These are phyloP conservation scores for Vulpes lagopus DNA, from an alignment of 2,113 vertebrate genomes.

Conservation along the genomic window DNA sequence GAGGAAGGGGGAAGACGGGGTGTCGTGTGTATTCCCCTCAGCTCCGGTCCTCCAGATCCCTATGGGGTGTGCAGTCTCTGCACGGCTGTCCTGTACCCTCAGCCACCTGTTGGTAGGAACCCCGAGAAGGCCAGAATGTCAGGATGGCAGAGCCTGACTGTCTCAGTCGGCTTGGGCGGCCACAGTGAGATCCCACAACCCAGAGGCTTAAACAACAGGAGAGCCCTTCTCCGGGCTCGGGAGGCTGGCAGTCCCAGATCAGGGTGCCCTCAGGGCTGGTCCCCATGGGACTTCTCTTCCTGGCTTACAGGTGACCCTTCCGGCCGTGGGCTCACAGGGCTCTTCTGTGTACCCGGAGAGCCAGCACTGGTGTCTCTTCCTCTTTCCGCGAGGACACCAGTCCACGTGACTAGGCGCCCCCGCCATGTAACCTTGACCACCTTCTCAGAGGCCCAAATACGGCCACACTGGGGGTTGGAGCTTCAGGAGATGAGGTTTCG, in stretches of 20 bases:
- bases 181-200: neutral
- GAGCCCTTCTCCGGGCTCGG: rapidly evolving
- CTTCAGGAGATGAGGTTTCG: neutral
- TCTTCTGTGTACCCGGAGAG: neutral
- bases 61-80: rapidly evolving
- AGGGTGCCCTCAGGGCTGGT: rapidly evolving
- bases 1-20: rapidly evolving
- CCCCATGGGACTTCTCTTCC: neutral
- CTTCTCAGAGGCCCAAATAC: neutral
- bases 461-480: neutral
- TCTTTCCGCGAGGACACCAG: neutral
- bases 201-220: neutral
- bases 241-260: neutral
- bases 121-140: rapidly evolving
- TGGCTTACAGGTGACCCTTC: neutral
- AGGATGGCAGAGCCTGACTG: neutral
- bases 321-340: neutral
- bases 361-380: neutral
- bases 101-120: too few relatives aligned
- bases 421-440: neutral
- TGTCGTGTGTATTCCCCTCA: neutral
- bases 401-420: neutral
- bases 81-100: rapidly evolving
- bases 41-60: neutral
- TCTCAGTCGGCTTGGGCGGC: neutral